Evolutionary conservation across 2,888 invertebrate genomes (phyloP).

Genomic region (Chrysodeixis includens): DNA sequence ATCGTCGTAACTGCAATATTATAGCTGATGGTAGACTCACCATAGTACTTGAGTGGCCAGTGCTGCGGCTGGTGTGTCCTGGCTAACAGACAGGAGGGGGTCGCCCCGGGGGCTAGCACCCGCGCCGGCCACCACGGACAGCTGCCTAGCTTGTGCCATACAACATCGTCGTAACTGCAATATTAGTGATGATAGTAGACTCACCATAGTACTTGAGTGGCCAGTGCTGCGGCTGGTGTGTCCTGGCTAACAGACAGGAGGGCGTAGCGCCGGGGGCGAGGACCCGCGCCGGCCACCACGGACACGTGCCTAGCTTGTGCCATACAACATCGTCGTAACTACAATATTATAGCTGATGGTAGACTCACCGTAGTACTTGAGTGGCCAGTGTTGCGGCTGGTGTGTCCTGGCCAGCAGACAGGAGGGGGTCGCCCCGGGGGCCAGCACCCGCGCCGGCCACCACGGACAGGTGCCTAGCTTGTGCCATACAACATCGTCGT

Average conservation of each 20-base stretch:
- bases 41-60: conserved; percentile 83
- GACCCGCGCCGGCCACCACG: conserved; percentile 85
- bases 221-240: conserved; percentile 75
- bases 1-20: no score
- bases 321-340: conserved; percentile 85
- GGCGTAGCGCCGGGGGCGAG: conserved; percentile 78
- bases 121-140: conserved; percentile 86
- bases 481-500: conserved; percentile 85
- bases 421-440: conserved; percentile 77
- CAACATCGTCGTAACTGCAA: conserved; percentile 84
- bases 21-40: conserved; percentile 65
- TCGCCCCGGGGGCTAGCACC: conserved; percentile 76
- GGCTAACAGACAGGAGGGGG: conserved; percentile 76
- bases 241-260: conserved; percentile 72
- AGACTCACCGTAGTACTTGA: conserved; percentile 76
- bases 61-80: conserved; percentile 69
- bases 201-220: conserved; percentile 82
- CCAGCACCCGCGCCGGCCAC: conserved; percentile 84
- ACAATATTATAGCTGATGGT: no score
- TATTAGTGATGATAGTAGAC: no score
- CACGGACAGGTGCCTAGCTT: conserved; percentile 80
- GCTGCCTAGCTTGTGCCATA: conserved; percentile 82
- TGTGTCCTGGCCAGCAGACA: conserved; percentile 75
- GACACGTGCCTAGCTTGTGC: conserved; percentile 80
- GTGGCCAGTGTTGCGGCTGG: conserved; percentile 77